Evolutionary conservation across 1,140 invertebrate genomes (phyloP), one percentile per base, ranked within the genome.

Genomic region (Atta cephalotes): DNA sequence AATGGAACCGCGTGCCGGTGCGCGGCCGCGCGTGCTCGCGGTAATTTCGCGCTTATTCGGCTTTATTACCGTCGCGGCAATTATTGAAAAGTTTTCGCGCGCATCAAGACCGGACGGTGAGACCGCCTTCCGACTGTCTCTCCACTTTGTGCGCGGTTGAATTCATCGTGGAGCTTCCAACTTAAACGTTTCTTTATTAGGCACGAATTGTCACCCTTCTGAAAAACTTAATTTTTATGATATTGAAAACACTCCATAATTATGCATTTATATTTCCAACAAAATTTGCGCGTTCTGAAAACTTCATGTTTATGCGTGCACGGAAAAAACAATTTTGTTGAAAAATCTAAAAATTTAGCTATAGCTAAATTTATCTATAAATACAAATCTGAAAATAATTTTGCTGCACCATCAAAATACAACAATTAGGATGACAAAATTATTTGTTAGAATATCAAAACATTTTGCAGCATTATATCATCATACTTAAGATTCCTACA

Each of bases 21-120:
- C 51, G 25, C 51, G n/a, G 31, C n/a, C 78, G 63, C 91, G 91
- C 91, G 92, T 90, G 86, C 87, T 90, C 71, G 72, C 81, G 87
- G 91, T 93, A 94, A 93, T 95, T 94, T 93, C 91, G 89, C 90
- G 91, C 91, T 93, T 93, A 92, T 92, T 93, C 92, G 91, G 58
- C 88, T 93, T 94, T 92, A 93, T 93, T 93, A 92, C 92, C 89
- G 91, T 87, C 88, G 87, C 74, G 85, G 91, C 93, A 93, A 94
- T 94, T 93, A 94, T 93, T 93, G 92, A 92, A 94, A 94, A 94
- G 91, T 94, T 94, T 91, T 68, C 72, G 72, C 80, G 72, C 88
- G 58, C 72, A 77, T 89, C 66, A 87, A 62, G 87, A 85, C 66
- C 18, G 39, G 79, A 53, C 87, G 28, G 39, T 9, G 31, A 63